Evolutionary conservation across 2,888 invertebrate species (phyloP), one percentile per base, ranked within the genome.

Genomic region (Caenorhabditis sp.): DNA sequence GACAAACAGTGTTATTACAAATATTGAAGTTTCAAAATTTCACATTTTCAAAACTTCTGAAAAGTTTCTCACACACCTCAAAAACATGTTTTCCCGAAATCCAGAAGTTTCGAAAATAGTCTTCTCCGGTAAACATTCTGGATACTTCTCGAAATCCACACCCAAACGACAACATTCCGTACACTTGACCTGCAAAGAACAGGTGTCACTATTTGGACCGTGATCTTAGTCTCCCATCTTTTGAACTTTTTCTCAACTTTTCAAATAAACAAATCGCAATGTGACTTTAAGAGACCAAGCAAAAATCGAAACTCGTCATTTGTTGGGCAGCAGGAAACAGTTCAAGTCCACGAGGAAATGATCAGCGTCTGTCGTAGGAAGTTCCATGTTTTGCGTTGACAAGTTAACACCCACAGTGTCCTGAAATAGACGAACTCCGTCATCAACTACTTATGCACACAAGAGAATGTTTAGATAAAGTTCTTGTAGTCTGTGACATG

Each of bases 351-450:
- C 44, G 38, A n/a, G 44, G 69, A 69, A 38, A 69, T 63, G 51
- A 59, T 77, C 77, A 77, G 61, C 12, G 77, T 77, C 69, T 77
- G 69, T 77, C 77, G 16, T 22, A 8, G 75, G 66, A 58, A 63
- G 47, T 49, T 31, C 19, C 47, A 75, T 58, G 47, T 56, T 14
- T 31, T 12, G 44, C 75, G 26, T 56, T 16, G 77, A 69, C 69
- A 47, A 24, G 63, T 22, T 41, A 38, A 38, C 64, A 63, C 73
- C 49, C 58, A 31, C 38, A 26, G 4, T 26, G 38, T 59, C 76
- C 51, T 12, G 61, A 76, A 76, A 76, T 76, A 76, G 28, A 31
- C 28, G 10, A 59, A 59, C 59, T 59, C 22, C 38, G 59, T 59
- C 61, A 44, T 63, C 26, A 44, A 41, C 61, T 63, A 0, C 63